Base-by-base conservation (phyloP, 2,797 vertebrate genomes). In the Microctenopoma stevenorrisi region DNA sequence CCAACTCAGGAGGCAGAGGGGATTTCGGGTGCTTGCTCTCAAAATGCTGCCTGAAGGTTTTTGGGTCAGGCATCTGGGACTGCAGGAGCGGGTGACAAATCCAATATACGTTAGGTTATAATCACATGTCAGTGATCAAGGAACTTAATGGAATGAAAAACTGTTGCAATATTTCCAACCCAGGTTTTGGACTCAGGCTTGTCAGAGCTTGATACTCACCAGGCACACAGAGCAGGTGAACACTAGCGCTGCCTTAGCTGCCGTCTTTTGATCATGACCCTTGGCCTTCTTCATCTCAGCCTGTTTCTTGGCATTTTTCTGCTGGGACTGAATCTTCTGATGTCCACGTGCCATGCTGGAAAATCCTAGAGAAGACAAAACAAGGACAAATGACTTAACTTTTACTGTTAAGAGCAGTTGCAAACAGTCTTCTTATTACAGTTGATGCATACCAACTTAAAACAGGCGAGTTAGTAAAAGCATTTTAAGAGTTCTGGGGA, bases 1-100 rank as follows among this genome's bases (percentile, higher is more conserved):
- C 96, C 66, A 98, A 30, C 91, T 98, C 96, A 52, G 96, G 94
- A 83, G 97, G 96, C 90, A 98, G 90, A 35, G 97, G 95, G 75
- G 95, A 95, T 93, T 98, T 98, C 67, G 97, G 97, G 87, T 98
- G 97, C 85, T 98, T 98, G 94, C 96, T 98, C 90, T 98, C 96
- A 88, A 98, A 98, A 93, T 98, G 97, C 89, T 98, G 96, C 93
- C 97, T 98, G 93, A 98, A 98, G 86, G 96, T 98, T 94, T 98
- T 98, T 59, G 97, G 97, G 87, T 98, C 97, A 5, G 96, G 96
- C 96, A 98, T 98, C 94, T 98, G 96, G 81, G 96, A 97, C 96
- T 98, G 92, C 75, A 84, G 70, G 42, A 64, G 38, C 25, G 73
- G 18, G 65, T 3, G 14, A 79, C 2, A 72, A 12, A 84, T 30